Percentiles rank a stretch among this genome's conserved stretches.
Conservation (phyloP, 2,888 invertebrate genomes). For the Mythimna vitellina region DNA sequence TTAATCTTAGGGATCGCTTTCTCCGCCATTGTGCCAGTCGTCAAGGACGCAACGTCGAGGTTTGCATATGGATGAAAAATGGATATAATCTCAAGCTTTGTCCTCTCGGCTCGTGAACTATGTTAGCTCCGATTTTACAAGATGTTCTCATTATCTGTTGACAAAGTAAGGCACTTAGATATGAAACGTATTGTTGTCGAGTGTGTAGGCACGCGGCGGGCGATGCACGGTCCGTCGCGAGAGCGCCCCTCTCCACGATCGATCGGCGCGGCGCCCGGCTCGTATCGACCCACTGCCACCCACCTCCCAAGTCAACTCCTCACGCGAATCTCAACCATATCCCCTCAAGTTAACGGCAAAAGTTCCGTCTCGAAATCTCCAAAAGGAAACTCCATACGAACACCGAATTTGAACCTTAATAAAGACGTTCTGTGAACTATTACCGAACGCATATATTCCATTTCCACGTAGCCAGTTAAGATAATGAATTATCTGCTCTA, state of each 20-base stretch:
- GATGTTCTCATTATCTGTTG: slow-evolving; percentile 63
- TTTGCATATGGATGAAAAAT: background rate
- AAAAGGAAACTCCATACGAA: slow-evolving; percentile 66
- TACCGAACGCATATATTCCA: slow-evolving; percentile 74
- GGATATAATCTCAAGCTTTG: slow-evolving; percentile 2
- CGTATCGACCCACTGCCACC: slow-evolving; percentile 86
- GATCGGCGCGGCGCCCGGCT: slow-evolving; percentile 83
- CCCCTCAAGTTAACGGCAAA: slow-evolving; percentile 69
- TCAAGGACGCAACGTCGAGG: slow-evolving; percentile 22
- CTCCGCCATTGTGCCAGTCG: slow-evolving; percentile 8
- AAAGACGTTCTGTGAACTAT: slow-evolving; percentile 78
- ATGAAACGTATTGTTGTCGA: slow-evolving; percentile 75
- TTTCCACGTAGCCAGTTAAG: slow-evolving; percentile 68
- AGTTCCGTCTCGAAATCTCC: slow-evolving; percentile 60
- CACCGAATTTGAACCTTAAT: slow-evolving; percentile 83
- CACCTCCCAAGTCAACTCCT: slow-evolving; percentile 68
- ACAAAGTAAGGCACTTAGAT: slow-evolving; percentile 71
- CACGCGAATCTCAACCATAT: slow-evolving; percentile 84
- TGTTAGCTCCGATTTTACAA: slow-evolving; percentile 46
- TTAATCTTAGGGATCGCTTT: slow-evolving; percentile 1
- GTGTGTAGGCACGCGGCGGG: slow-evolving; percentile 78
- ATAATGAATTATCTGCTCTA: slow-evolving; percentile 86
- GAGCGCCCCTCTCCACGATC: slow-evolving; percentile 83
- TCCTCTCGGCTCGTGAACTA: slow-evolving; percentile 21
- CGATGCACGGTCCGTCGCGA: slow-evolving; percentile 73